Base-by-base conservation (phyloP, 2,113 vertebrate species). In the Paramisgurnus dabryanus region DNA sequence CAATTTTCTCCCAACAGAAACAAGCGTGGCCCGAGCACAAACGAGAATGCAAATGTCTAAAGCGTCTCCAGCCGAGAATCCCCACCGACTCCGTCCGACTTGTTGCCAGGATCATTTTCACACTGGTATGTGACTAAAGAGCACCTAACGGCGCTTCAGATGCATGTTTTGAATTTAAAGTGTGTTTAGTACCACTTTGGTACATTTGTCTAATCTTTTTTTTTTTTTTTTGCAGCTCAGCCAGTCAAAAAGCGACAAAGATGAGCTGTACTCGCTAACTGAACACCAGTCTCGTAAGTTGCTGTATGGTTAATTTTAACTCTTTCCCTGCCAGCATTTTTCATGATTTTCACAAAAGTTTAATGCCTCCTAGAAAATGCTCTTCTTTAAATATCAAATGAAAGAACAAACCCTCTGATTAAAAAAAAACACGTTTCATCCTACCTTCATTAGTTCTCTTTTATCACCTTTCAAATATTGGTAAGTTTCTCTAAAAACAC, bases 231-330 rank as follows among this genome's bases (percentile, higher is more conserved):
- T 76, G 22, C 84, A 99, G 97, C 91, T 95, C 81, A 92, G 86
- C 78, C 88, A 89, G 65, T 89, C 90, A 53, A 78, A 86, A 15
- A 93, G 91, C 47, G 82, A 87, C 83, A 92, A 81, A 10, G 92
- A 95, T 76, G 94, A 87, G 69, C 92, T 98, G 27, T 98, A 96
- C 85, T 91, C 94, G 60, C 80, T 98, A 86, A 91, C 91, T 0
- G 93, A 98, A 82, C 96, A 98, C 83, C 92, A 97, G 85, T 95
- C 97, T 74, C 95, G 97, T 99, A 93, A 94, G 96, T 94, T 22
- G 27, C 61, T 11, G 34, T 53, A 11, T 49, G 18, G 45, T 10
- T 50, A 50, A 3, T 50, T 50, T 50, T 50, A 22, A 22, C 22
- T 22, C 0, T n/a, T n/a, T n/a, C n/a, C n/a, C n/a, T n/a, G n/a